Base-by-base conservation (phyloP, 2,113 vertebrate species). In the Xiphias gladius region DNA sequence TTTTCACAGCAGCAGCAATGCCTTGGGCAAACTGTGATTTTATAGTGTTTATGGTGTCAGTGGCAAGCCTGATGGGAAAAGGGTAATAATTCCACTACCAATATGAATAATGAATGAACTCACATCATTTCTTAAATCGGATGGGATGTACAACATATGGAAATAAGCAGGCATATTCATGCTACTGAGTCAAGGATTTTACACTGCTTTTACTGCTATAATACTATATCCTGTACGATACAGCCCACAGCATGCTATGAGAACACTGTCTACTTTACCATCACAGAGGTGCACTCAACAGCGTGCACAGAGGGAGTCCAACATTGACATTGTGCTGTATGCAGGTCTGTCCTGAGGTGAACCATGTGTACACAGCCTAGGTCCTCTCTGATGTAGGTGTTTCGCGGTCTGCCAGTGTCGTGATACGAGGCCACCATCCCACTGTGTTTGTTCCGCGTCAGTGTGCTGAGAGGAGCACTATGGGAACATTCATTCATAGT, bases 311-410 rank as follows among this genome's bases (percentile, higher is more conserved):
- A 14, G 91, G 86, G 85, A 85, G 90, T 76, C 63, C 63, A 16
- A 19, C 85, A 67, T 28, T 83, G 89, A 90, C 86, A 68, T 67
- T 69, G 87, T 64, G 73, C 84, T 86, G 79, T 32, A 59, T 80
- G 80, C 76, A 71, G 69, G 74, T 79, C 84, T 86, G 83, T 92
- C 89, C 89, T 83, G 59, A 90, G 64, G 88, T 93, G 90, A 91
- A 89, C 85, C 54, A 22, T 69, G 79, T 84, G 82, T 89, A 84
- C 88, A 82, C 86, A 91, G 82, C 93, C 95, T 91, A 97, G 96
- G 96, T 98, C 97, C 55, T 96, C 97, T 94, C 97, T 98, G 94
- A 97, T 97, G 97, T 97, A 96, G 89, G 96, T 98, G 69, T 97
- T 97, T 88, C 97, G 97, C 93, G 96, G 97, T 94, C 94, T 96